Base-by-base conservation (phyloP, 2,888 invertebrate species). In the Yponomeuta plumbellus region DNA sequence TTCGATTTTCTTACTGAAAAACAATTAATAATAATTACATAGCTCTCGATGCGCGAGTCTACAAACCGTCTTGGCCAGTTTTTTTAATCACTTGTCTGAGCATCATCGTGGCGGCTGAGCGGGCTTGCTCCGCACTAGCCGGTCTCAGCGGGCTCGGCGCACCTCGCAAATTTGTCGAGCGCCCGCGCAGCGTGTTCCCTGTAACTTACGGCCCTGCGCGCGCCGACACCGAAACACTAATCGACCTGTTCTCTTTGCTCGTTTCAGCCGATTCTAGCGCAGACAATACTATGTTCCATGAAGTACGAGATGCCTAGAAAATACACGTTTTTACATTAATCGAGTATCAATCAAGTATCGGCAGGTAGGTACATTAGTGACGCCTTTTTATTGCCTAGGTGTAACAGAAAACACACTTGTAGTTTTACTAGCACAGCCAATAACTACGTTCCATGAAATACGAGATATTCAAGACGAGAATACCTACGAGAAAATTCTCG, bases 91-190 rank as follows among this genome's bases (percentile, higher is more conserved):
- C 2, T 13, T 52, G 44, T 52, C 17, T 52, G 17, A 52, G 44
- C 44, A 52, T 52, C 44, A 17, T 17, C 2, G 44, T 17, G 44
- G 44, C 44, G 44, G 22, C 58, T 11, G 70, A 69, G 70, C 72
- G 76, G 72, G 75, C 75, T 75, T 77, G 74, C 73, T 72, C 71
- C 70, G 72, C 70, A 52, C 44, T 17, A 52, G 44, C 44, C 34
- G 34, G 34, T 34, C 10, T 52, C 44, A 69, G 69, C 69, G 67
- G 66, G 70, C 70, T 69, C 69, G 70, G 68, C 68, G 70, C 69
- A 68, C 70, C 72, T 77, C 77, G 72, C 77, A 77, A 78, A 78
- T 77, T 76, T 76, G 76, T 76, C 75, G 69, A 69, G 72, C 73
- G 71, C 66, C 67, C 68, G 69, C 67, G 68, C 72, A 72, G 68